phyloP scores from a whole-genome alignment of 1,140 invertebrate genomes.

The Scaptomyza graminum region DNA sequence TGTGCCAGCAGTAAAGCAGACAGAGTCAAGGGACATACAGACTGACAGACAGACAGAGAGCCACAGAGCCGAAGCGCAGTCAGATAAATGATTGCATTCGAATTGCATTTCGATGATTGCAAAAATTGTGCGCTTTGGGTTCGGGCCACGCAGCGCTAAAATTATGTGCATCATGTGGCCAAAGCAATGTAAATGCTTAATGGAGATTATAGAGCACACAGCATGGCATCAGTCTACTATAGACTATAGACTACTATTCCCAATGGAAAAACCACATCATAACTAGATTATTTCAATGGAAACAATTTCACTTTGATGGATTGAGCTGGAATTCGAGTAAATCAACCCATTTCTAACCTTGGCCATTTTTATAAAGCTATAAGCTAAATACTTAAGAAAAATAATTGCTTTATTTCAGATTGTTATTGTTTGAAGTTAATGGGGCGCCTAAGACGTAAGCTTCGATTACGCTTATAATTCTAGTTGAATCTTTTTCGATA shows the following conservation, averaged over 20 bases:
- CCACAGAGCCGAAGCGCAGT: conserved; percentile 3
- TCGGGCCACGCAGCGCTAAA: conserved; percentile 51
- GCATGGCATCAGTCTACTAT: not conserved
- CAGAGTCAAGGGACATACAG: conserved; percentile 11
- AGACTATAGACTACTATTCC: not conserved
- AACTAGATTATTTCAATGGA: conserved; percentile 11
- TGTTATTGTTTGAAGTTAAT: too few species aligned
- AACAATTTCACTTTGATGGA: conserved; percentile 16
- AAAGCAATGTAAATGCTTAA: conserved; percentile 53
- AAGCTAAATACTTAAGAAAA: too few species aligned
- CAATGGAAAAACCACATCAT: not conserved
- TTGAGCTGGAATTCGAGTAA: not conserved
- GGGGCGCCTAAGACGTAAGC: too few species aligned
- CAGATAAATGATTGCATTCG: conserved; percentile 80
- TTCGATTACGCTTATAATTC: too few species aligned
- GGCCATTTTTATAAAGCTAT: too few species aligned
- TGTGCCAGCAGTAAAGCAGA: conserved; percentile 48
- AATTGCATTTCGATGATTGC: conserved; percentile 81
- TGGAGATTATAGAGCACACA: conserved; percentile 63
- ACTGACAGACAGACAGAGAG: conserved; percentile 9
- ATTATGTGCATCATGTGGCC: conserved; percentile 66
- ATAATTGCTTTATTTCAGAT: too few species aligned
- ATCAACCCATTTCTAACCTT: not conserved
- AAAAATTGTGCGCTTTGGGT: conserved; percentile 56
- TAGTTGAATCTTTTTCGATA: too few species aligned